Percentiles rank a stretch among this genome's conserved stretches.
Evolutionary conservation across 1,140 invertebrate genomes (phyloP).

Genomic region (Protaetia brevitarsis): DNA sequence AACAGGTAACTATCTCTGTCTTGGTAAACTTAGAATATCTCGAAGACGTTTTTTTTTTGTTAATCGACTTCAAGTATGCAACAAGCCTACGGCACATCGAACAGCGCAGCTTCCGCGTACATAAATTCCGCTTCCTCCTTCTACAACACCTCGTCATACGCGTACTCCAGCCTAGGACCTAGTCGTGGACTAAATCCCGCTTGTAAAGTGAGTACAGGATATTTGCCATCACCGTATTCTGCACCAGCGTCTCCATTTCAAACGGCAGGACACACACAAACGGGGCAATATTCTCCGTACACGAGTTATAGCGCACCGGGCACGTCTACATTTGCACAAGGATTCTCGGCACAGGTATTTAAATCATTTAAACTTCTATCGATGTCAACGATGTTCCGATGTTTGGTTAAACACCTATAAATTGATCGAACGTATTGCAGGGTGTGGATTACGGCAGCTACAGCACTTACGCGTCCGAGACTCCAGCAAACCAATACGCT

Average conservation of each 20-base stretch:
- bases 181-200: slow-evolving; percentile 48
- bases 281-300: slow-evolving; percentile 59
- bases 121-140: slow-evolving; percentile 43
- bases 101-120: slow-evolving; percentile 40
- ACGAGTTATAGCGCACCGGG: slow-evolving; percentile 57
- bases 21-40: slow-evolving; percentile 32
- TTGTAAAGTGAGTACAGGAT: slow-evolving; percentile 47
- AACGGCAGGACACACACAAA: slow-evolving; percentile 49
- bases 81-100: slow-evolving; percentile 46
- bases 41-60: slow-evolving; percentile 50
- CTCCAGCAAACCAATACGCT: slow-evolving; percentile 57
- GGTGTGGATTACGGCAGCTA: slow-evolving; percentile 54
- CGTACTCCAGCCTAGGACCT: slow-evolving; percentile 47
- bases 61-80: slow-evolving; percentile 45
- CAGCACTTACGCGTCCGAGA: slow-evolving; percentile 47
- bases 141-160: slow-evolving; percentile 46
- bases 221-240: slow-evolving; percentile 43
- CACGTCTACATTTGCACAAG: slow-evolving; percentile 57
- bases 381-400: no score
- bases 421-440: slow-evolving; percentile 30
- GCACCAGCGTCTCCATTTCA: slow-evolving; percentile 54
- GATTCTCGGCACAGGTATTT: slow-evolving; percentile 62
- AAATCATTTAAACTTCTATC: no score
- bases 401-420: no score
- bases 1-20: slow-evolving; percentile 54